These are phyloP conservation scores for Chymomyza procnemis DNA, from an alignment of 2,888 invertebrate species.

Conservation along the genomic window DNA sequence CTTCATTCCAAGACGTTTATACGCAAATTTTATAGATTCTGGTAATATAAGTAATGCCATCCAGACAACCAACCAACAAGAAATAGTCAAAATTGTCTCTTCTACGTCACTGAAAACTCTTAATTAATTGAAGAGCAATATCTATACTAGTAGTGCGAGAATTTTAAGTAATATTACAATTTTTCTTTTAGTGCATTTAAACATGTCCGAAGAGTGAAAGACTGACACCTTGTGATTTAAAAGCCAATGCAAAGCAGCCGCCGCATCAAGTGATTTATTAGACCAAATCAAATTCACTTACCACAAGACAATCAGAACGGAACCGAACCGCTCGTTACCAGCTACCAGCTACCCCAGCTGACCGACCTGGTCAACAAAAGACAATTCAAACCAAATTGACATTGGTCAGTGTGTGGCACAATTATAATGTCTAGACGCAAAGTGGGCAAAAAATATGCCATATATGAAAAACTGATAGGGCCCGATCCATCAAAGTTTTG, in stretches of 20 bases:
- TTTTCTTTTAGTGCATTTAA: neutral
- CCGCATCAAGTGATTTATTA: conserved; percentile 54
- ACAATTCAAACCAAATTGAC: neutral
- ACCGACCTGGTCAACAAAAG: neutral
- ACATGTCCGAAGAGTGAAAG: conserved; percentile 30
- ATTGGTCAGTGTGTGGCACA: conserved; percentile 25
- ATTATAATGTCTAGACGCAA: conserved; percentile 61
- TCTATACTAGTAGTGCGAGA: too few relatives aligned
- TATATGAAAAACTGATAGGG: neutral
- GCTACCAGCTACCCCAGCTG: too few relatives aligned
- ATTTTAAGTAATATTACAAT: neutral
- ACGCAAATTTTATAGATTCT: too few relatives aligned
- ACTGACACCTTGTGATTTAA: conserved; percentile 65
- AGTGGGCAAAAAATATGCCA: neutral
- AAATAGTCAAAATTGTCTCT: too few relatives aligned
- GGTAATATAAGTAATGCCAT: too few relatives aligned
- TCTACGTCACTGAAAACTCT: too few relatives aligned
- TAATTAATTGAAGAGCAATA: too few relatives aligned
- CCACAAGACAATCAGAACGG: neutral
- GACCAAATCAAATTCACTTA: conserved; percentile 31
- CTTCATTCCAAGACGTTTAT: too few relatives aligned
- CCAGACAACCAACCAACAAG: too few relatives aligned
- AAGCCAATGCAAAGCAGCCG: conserved; percentile 54
- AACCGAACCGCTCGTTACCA: neutral
- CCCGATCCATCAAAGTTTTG: neutral